A percentile compares a stretch with the other conserved stretches of the same genome.
Evolutionary conservation across 2,113 vertebrate species (phyloP).

Genomic region (Bos indicus): DNA sequence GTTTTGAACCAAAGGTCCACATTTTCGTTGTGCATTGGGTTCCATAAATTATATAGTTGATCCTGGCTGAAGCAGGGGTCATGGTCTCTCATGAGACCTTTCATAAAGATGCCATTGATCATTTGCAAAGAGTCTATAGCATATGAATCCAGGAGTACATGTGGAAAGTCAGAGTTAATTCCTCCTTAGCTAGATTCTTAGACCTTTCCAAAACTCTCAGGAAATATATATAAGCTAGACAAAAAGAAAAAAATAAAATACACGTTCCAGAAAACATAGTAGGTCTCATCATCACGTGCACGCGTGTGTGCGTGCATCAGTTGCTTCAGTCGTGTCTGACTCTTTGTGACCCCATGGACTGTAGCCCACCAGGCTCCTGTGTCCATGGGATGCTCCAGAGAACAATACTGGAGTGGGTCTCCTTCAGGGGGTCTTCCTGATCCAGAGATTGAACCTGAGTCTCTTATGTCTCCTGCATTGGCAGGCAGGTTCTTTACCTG

Average conservation of each 20-base stretch:
- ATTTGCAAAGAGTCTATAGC: neutral
- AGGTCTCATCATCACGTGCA: neutral
- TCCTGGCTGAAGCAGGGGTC: neutral
- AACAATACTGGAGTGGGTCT: neutral
- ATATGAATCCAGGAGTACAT: neutral
- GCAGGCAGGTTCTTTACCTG: neutral
- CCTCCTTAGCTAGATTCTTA: neutral
- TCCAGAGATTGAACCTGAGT: neutral
- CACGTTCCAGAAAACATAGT: neutral
- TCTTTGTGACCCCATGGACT: neutral
- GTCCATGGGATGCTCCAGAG: neutral
- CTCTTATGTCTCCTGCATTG: neutral
- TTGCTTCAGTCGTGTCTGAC: neutral
- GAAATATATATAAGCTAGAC: neutral
- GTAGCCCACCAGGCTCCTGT: neutral
- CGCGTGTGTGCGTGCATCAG: rapidly evolving
- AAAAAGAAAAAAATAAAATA: neutral
- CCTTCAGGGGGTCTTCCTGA: neutral
- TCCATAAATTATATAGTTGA: neutral
- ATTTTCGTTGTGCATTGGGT: neutral
- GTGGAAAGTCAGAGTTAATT: neutral
- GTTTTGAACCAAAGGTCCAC: neutral
- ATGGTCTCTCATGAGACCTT: neutral
- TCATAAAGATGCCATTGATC: neutral
- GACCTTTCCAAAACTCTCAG: neutral